Base-by-base conservation (phyloP, 2,888 invertebrate genomes). In the Atethmia centrago region DNA sequence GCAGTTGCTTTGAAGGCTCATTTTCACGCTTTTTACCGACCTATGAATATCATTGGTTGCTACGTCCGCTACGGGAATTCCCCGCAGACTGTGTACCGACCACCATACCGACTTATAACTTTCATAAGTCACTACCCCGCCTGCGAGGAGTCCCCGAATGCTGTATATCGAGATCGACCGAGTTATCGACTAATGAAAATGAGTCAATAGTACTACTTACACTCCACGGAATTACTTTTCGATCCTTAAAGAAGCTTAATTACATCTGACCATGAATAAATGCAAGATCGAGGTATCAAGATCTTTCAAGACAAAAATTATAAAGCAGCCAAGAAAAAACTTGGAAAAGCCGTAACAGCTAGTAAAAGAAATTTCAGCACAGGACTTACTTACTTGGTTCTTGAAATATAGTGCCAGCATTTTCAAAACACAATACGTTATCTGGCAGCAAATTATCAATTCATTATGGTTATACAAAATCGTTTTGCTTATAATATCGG, bases 361-460 rank as follows among this genome's bases (percentile, higher is more conserved):
- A 36, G 3, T 14, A 9, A 31, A 1, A 14, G 36, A 47, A 49
- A 58, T 47, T 16, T 16, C 19, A 42, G 14, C 9, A 68, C 7
- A 53, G 2, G 14, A 19, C n/a, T 36, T 9, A 63, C 81, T 74
- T 21, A 79, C 81, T 55, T 79, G 83, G 16, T 69, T 56, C 21
- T 79, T 82, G 58, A 82, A 71, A 21, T 55, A 79, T 53, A 56
- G 0, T 56, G 83, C 66, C 12, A 84, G 40, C 83, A 85, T 85
- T 31, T 75, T 83, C 0, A 63, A 16, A 42, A 72, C 47, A 68
- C 71, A 77, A 62, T 63, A 62, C 3, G 74, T 16, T 3, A 80
- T 56, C 28, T 71, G 74, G 4, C 71, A 64, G 7, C 16, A 56
- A 47, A 77, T n/a, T 62, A 78, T 36, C 21, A 71, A 36, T 71